Conservation (phyloP, 1,140 invertebrate species). For the Goniozus legneri region DNA sequence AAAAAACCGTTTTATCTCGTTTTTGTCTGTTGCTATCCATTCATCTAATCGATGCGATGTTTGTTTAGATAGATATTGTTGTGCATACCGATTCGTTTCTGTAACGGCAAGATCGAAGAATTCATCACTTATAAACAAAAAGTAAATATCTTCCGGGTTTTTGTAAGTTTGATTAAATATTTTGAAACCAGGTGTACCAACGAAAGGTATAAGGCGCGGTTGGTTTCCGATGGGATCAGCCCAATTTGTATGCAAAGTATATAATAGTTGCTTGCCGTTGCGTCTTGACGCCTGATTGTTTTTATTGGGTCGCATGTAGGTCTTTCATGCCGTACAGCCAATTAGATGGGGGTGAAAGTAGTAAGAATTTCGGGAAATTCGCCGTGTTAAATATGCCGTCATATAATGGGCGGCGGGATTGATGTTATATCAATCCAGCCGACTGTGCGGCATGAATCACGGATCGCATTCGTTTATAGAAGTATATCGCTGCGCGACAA, state of each 20-base stretch:
- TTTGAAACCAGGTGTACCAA: slow-evolving; percentile 11
- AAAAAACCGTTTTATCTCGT: neutral
- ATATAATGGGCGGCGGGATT: no score
- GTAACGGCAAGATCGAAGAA: slow-evolving; percentile 1
- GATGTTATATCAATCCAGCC: no score
- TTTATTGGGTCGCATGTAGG: no score
- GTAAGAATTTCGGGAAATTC: no score
- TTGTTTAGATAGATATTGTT: neutral
- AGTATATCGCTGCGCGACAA: no score
- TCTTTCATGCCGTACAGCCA: no score
- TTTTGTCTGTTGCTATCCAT: neutral
- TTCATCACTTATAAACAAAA: slow-evolving; percentile 9
- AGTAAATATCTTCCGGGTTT: slow-evolving; percentile 11
- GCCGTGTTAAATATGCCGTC: no score
- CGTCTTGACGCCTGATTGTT: no score
- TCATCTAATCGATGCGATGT: neutral
- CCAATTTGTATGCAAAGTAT: slow-evolving; percentile 5
- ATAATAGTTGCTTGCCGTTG: no score
- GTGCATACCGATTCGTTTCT: slow-evolving; percentile 8
- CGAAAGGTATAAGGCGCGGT: slow-evolving; percentile 10
- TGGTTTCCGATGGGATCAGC: slow-evolving; percentile 15
- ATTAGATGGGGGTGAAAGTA: no score
- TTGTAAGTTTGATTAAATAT: slow-evolving; percentile 8
- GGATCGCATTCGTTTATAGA: slow-evolving; percentile 2
- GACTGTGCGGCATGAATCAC: no score